Evolutionary conservation across 2,888 invertebrate species (phyloP).

Genomic region (Scaptomyza cyrtandrae): DNA sequence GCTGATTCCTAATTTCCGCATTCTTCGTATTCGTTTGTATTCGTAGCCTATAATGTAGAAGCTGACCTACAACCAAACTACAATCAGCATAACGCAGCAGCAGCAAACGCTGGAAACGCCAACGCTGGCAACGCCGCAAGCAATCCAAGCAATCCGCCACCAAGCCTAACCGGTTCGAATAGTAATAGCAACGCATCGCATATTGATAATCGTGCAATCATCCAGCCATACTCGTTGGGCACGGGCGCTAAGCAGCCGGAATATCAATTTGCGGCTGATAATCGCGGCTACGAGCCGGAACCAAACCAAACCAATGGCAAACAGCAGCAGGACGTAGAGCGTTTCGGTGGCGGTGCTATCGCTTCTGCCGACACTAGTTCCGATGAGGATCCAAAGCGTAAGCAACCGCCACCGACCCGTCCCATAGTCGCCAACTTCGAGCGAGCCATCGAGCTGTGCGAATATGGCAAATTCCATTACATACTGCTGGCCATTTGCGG

Average conservation of each 20-base stretch:
- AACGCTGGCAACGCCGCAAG: slow-evolving; percentile 84
- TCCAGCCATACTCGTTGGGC: slow-evolving; percentile 82
- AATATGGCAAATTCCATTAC: slow-evolving; percentile 91
- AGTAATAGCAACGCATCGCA: slow-evolving; percentile 36
- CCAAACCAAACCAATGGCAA: slow-evolving; percentile 60
- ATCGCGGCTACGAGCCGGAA: slow-evolving; percentile 79
- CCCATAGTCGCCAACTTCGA: slow-evolving; percentile 93
- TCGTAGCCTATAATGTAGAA: slow-evolving; percentile 93
- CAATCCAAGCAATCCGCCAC: slow-evolving; percentile 77
- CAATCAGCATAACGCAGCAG: slow-evolving; percentile 86
- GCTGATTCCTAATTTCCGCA: no score
- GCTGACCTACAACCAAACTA: slow-evolving; percentile 92
- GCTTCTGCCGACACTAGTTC: slow-evolving; percentile 38
- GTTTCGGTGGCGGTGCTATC: slow-evolving; percentile 54
- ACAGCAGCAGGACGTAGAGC: slow-evolving; percentile 79
- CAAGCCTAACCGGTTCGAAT: slow-evolving; percentile 48
- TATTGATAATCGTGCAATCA: slow-evolving; percentile 82
- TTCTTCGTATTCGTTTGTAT: no score
- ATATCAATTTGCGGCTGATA: slow-evolving; percentile 79
- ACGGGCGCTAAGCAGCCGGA: slow-evolving; percentile 79
- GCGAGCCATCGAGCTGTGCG: slow-evolving; percentile 93
- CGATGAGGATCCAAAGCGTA: slow-evolving; percentile 42
- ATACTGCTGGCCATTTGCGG: slow-evolving; percentile 95
- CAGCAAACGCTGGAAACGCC: slow-evolving; percentile 39
- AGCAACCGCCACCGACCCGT: slow-evolving; percentile 58